These are phyloP conservation scores for Vidua macroura DNA, from an alignment of 2,113 vertebrate species.

Conservation along the genomic window DNA sequence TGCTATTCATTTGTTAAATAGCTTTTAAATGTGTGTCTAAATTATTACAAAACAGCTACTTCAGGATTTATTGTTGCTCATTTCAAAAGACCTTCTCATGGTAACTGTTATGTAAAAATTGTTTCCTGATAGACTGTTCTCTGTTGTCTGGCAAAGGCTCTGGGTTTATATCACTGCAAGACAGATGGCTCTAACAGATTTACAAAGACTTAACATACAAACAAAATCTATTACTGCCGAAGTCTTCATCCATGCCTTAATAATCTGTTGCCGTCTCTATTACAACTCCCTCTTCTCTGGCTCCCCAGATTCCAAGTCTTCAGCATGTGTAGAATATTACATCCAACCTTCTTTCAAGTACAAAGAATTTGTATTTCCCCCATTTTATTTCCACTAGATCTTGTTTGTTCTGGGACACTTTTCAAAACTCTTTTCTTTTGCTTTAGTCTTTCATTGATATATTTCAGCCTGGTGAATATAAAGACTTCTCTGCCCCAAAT, in stretches of 20 bases:
- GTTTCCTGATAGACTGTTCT: constrained; percentile 64
- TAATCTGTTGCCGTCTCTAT: constrained; percentile 53
- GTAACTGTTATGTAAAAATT: constrained; percentile 64
- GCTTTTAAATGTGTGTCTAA: constrained; percentile 26
- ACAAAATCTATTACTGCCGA: constrained; percentile 60
- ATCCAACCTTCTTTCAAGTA: constrained; percentile 38
- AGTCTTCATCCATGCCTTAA: constrained; percentile 61
- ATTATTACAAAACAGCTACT: constrained; percentile 42
- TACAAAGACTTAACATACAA: constrained; percentile 51
- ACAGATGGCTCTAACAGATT: constrained; percentile 65
- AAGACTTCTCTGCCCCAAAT: neutral
- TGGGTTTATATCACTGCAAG: constrained; percentile 55
- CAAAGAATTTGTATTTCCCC: constrained; percentile 12
- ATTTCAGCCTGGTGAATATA: neutral
- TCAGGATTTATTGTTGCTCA: constrained; percentile 54
- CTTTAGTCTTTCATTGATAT: constrained; percentile 19
- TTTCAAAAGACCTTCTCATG: constrained; percentile 55
- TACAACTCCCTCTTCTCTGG: constrained; percentile 38
- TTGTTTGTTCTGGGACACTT: constrained; percentile 12
- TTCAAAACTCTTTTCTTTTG: constrained; percentile 9
- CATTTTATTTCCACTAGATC: constrained; percentile 45
- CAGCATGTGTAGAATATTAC: constrained; percentile 23
- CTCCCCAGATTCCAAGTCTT: constrained; percentile 39
- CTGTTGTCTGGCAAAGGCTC: constrained; percentile 57
- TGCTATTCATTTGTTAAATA: constrained; percentile 27